These are phyloP conservation scores for Tachuris rubrigastra DNA, from an alignment of 2,113 vertebrate genomes.

Conservation along the genomic window DNA sequence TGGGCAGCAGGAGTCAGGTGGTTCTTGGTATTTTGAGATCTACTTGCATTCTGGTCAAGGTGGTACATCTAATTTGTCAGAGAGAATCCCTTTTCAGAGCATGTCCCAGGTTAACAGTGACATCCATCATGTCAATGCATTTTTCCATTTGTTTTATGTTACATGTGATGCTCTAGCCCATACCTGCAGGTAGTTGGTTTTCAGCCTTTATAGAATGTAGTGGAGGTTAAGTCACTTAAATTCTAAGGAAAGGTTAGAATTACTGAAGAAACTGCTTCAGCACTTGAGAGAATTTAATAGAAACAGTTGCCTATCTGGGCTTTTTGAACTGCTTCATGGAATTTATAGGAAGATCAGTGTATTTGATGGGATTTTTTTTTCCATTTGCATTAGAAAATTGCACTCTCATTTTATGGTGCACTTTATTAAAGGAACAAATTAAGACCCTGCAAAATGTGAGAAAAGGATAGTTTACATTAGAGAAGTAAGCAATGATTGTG, in stretches of 20 bases:
- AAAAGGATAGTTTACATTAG: not conserved
- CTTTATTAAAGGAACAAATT: not conserved
- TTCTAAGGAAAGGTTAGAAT: not conserved
- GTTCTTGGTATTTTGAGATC: not conserved
- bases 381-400: not conserved
- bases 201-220: not conserved
- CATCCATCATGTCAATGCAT: not conserved
- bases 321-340: not conserved
- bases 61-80: not conserved
- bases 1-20: not conserved
- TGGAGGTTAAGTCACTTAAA: not conserved
- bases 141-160: not conserved
- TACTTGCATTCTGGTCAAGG: not conserved
- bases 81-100: not conserved
- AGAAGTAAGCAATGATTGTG: not conserved
- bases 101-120: not conserved
- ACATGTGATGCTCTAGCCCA: not conserved
- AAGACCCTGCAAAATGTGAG: not conserved
- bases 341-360: not conserved
- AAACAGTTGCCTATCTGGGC: not conserved
- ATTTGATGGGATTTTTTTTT: not conserved
- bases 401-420: not conserved
- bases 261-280: not conserved
- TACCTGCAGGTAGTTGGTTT: not conserved
- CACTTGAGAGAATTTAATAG: not conserved